These are phyloP conservation scores for Cinara cedri DNA, from an alignment of 2,888 invertebrate species.

Conservation along the genomic window DNA sequence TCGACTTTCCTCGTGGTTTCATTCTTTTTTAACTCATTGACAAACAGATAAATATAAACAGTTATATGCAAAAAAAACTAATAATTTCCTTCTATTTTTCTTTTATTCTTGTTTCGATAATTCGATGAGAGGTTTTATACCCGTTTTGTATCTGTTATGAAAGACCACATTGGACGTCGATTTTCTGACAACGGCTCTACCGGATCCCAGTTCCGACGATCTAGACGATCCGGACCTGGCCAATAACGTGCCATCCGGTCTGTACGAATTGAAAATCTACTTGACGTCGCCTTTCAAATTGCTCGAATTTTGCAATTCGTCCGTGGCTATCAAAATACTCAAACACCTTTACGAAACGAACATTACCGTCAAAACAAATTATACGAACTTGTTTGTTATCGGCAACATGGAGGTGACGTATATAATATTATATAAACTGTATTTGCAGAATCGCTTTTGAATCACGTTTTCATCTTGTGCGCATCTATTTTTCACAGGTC, in stretches of 20 bases:
- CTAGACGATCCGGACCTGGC: slow-evolving; percentile 36
- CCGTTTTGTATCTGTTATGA: background rate
- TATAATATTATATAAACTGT: no score
- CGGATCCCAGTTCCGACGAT: slow-evolving; percentile 36
- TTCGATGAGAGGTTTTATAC: no score
- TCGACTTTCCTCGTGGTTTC: no score
- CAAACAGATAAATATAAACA: no score
- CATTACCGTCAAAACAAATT: slow-evolving; percentile 52
- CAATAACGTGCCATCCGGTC: slow-evolving; percentile 24
- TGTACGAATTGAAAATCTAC: slow-evolving; percentile 34
- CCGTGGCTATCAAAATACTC: slow-evolving; percentile 28
- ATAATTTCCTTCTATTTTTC: no score
- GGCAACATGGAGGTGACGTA: slow-evolving; percentile 51
- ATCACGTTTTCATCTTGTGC: no score
- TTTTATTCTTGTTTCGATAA: no score
- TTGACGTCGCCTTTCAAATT: slow-evolving; percentile 57
- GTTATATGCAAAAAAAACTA: no score
- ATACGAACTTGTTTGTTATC: slow-evolving; percentile 37
- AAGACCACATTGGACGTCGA: slow-evolving; percentile 38
- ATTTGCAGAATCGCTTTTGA: no score
- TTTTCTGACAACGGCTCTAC: slow-evolving; percentile 29
- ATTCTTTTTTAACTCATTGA: no score
- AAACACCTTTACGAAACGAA: slow-evolving; percentile 53
- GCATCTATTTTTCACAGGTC: slow-evolving; percentile 62
- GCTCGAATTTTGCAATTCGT: slow-evolving; percentile 55